Evolutionary conservation across 2,113 vertebrate genomes (phyloP).

Genomic region (Phasianus colchicus): DNA sequence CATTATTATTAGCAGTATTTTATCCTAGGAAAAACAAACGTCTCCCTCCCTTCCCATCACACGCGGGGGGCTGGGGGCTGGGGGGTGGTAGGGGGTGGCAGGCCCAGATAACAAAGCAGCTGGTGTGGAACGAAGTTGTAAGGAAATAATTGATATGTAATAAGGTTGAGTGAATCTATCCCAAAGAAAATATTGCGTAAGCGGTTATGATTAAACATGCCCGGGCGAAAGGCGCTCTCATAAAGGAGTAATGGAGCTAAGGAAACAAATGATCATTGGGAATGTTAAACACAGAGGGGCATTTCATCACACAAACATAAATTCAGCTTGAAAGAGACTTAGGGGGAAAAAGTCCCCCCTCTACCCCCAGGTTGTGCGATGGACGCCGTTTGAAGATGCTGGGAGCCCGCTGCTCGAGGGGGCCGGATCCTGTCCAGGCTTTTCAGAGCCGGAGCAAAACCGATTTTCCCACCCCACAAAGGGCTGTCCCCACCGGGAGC

Average conservation of each 20-base stretch:
- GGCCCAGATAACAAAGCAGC: conserved; percentile 72
- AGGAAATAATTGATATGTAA: conserved; percentile 73
- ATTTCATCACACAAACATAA: conserved; percentile 74
- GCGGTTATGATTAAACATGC: conserved; percentile 72
- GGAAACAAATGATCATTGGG: conserved; percentile 72
- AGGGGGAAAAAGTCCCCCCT: too few species aligned
- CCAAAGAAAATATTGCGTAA: conserved; percentile 80
- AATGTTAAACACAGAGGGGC: conserved; percentile 71
- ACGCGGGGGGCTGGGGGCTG: background rate
- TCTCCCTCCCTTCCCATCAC: conserved; percentile 56
- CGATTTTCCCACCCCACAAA: background rate
- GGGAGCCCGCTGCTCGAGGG: background rate
- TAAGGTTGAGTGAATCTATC: conserved; percentile 72
- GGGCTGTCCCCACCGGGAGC: background rate
- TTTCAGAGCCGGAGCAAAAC: background rate
- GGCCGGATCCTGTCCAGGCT: background rate
- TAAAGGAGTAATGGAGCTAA: conserved; percentile 67
- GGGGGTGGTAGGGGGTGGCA: background rate
- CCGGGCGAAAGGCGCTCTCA: conserved; percentile 65
- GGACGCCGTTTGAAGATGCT: conserved; percentile 26
- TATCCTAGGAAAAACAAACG: conserved; percentile 65
- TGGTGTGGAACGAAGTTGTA: conserved; percentile 66
- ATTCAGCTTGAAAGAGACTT: conserved; percentile 66
- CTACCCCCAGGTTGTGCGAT: conserved; percentile 21
- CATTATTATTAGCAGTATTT: conserved; percentile 62